These are phyloP conservation scores for Holcopasites calliopsidis DNA, from an alignment of 1,140 invertebrate genomes.

Conservation along the genomic window DNA sequence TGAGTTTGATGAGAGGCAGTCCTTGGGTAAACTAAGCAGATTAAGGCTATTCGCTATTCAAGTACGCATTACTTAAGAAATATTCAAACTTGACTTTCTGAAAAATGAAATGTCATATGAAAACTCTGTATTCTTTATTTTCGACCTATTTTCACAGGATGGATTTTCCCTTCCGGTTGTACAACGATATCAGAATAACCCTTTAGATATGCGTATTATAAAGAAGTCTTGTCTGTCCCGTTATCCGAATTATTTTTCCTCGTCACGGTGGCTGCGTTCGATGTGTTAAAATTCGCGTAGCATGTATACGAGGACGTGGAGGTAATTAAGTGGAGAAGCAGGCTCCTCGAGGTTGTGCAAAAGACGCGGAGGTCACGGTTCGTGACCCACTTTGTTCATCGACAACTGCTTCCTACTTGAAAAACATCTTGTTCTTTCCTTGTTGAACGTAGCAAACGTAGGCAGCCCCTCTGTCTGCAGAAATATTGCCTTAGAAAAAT, in stretches of 20 bases:
- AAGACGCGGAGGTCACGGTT: slow-evolving; percentile 56
- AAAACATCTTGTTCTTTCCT: slow-evolving; percentile 40
- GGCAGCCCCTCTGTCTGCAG: slow-evolving; percentile 15
- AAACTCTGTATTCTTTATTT: no score
- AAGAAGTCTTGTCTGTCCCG: not conserved
- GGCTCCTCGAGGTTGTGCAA: slow-evolving; percentile 37
- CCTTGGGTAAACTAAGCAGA: no score
- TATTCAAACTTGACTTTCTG: no score
- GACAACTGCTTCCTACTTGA: slow-evolving; percentile 58
- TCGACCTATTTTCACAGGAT: no score
- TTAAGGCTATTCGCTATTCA: no score
- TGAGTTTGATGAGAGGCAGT: no score
- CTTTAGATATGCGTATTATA: no score
- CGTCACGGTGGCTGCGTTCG: slow-evolving; percentile 2
- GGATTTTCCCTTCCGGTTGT: no score
- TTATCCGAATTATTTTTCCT: slow-evolving; percentile 13
- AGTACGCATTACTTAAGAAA: no score
- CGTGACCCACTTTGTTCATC: slow-evolving; percentile 66
- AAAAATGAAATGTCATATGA: no score
- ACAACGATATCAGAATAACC: no score
- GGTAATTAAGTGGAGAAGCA: slow-evolving; percentile 56
- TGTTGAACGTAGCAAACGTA: slow-evolving; percentile 36
- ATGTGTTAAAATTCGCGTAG: slow-evolving; percentile 37
- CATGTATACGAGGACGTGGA: slow-evolving; percentile 19
- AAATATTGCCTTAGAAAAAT: slow-evolving; percentile 37